Percentiles rank a stretch among this genome's conserved stretches.
These are phyloP conservation scores for Coleophora flavipennella DNA, from an alignment of 2,888 invertebrate species.

Conservation along the genomic window DNA sequence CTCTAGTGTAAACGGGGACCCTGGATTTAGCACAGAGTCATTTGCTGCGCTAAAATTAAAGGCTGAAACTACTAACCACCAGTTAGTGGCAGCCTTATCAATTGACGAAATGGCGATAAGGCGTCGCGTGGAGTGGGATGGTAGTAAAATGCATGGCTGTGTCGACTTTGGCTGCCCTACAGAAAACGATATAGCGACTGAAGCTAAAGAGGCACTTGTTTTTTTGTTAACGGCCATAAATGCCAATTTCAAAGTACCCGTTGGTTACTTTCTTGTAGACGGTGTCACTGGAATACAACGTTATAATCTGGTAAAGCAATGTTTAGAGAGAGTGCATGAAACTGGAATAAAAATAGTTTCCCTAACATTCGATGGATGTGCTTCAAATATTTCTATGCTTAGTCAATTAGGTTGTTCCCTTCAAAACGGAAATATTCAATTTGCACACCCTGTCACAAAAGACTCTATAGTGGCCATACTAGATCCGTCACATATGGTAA, in stretches of 20 bases:
- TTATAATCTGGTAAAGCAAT: slow-evolving; percentile 6
- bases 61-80: slow-evolving; percentile 1
- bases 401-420: background rate
- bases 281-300: slow-evolving; percentile 3
- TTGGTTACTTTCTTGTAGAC: slow-evolving; percentile 7
- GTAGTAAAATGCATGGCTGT: slow-evolving; percentile 7
- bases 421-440: background rate
- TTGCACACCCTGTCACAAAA: background rate
- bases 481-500: slow-evolving; percentile 4
- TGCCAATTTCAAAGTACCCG: slow-evolving; percentile 7
- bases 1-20: slow-evolving; percentile 2
- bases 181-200: slow-evolving; percentile 3
- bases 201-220: slow-evolving; percentile 9
- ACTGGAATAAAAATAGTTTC: slow-evolving; percentile 5
- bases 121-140: slow-evolving; percentile 12
- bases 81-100: background rate
- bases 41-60: slow-evolving; percentile 8
- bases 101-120: slow-evolving; percentile 15
- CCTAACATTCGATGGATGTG: background rate
- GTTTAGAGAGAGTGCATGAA: slow-evolving; percentile 7
- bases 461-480: background rate
- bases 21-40: slow-evolving; percentile 11
- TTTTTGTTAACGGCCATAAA: slow-evolving; percentile 8
- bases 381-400: background rate
- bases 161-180: slow-evolving; percentile 8